Base-by-base conservation (phyloP, 2,888 invertebrate species). In the Tachystola acroxantha region DNA sequence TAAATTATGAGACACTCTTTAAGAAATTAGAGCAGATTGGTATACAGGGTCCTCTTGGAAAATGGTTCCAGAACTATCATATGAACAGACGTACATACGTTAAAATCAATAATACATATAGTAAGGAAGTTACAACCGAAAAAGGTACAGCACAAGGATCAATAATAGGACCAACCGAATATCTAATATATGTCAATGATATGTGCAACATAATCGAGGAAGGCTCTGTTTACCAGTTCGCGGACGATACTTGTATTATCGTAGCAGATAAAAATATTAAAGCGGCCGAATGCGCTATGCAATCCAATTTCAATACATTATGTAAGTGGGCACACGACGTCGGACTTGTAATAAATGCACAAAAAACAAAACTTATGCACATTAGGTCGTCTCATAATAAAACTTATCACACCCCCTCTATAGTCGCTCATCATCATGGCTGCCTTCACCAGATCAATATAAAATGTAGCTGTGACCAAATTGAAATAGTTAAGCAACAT, bases 1-100 rank as follows among this genome's bases (percentile, higher is more conserved):
- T 19, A 5, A 19, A 19, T 25, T 25, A 25, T 25, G 9, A 25
- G 3, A 25, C 7, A 3, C 9, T 25, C 4, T 25, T n/a, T 25
- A 6, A n/a, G 3, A 25, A 25, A 7, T 7, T 25, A 25, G 3
- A 7, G 58, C 51, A 59, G 50, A 16, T 26, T 22, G 25, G 19
- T 10, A 10, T 19, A 22, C 6, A 36, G 11, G n/a, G n/a, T n/a
- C n/a, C n/a, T n/a, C n/a, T n/a, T n/a, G n/a, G n/a, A n/a, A n/a
- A n/a, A n/a, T n/a, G 5, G 10, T 10, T 28, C n/a, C 7, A 28
- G 11, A 11, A 25, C 10, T 25, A 25, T 7, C 25, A 29, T 7
- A 3, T 7, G 9, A 25, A 25, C 25, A 25, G n/a, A 6, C 19
- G 19, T 6, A 19, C 19, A 19, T 3, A 5, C 19, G 22, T 22